Evolutionary conservation across 2,797 vertebrate species (phyloP), one percentile per base, ranked within the genome.

Genomic region (Sternotherus odoratus): DNA sequence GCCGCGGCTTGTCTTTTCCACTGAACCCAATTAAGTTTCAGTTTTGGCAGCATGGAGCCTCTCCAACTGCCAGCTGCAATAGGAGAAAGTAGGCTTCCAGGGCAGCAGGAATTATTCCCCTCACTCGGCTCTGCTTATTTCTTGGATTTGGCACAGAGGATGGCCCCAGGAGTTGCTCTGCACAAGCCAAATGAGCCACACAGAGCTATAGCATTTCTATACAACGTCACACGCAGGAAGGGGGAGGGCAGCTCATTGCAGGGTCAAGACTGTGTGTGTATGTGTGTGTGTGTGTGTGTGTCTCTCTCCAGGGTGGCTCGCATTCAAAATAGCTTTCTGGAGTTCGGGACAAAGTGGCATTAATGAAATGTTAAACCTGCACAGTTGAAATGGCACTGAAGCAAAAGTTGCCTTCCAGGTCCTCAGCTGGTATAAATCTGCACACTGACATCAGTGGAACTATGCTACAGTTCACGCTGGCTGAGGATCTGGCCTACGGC

Each of bases 1-100:
- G 95, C 96, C 96, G 78, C 83, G 80, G 91, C 85, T 91, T 87
- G 90, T 91, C 93, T 97, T 97, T 97, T 97, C 97, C 96, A 96
- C 88, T 95, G 93, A 96, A 95, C 91, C 43, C 88, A 96, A 77
- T 92, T 95, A 94, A 95, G 77, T 88, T 75, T 84, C 78, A 78
- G 79, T 89, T 80, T 96, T 97, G 95, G 95, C 95, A 97, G 92
- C 80, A 95, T 23, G 36, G 72, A 94, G 81, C 81, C 90, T 92
- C 94, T 43, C 1, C 5, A 95, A 91, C 88, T 95, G 96, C 90
- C 94, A 97, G 94, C 86, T 94, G 92, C 89, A 97, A 92, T 50
- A 94, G 85, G 82, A 95, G 96, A 95, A 88, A 95, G 56, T 87
- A 95, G 79, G 83, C 94, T 97, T 96, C 84, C 77, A 89, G 93